phyloP scores from a whole-genome alignment of 2,888 invertebrate genomes.

The Andrena flavipes region DNA sequence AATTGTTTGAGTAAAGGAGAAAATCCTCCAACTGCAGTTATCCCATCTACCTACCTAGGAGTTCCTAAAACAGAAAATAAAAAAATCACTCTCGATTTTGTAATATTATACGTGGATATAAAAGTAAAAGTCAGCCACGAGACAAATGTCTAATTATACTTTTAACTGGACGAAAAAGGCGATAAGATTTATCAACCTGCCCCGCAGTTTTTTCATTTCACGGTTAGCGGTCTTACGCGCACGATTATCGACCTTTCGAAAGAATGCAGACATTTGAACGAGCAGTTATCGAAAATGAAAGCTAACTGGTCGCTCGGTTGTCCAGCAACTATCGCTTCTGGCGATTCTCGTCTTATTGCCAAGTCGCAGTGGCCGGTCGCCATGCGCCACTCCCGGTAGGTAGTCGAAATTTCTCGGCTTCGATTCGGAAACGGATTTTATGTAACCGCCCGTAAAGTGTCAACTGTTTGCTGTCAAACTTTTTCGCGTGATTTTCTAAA shows the following conservation, averaged over 20 bases:
- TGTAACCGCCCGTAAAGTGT: conserved; percentile 47
- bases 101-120: too few relatives aligned
- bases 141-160: conserved; percentile 6
- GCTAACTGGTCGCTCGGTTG: conserved; percentile 55
- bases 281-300: conserved; percentile 71
- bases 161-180: neutral
- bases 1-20: too few relatives aligned
- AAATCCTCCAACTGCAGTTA: too few relatives aligned
- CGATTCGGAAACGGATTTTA: conserved; percentile 52
- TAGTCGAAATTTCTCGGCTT: conserved; percentile 46
- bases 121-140: neutral
- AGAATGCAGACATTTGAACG: conserved; percentile 62
- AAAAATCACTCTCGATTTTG: too few relatives aligned
- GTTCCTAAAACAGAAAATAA: too few relatives aligned
- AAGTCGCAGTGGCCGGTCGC: conserved; percentile 12
- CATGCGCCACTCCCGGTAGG: conserved; percentile 39
- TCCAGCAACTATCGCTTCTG: conserved; percentile 64
- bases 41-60: too few relatives aligned
- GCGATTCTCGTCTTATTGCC: conserved; percentile 55
- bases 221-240: conserved; percentile 35
- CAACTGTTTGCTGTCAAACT: conserved; percentile 19
- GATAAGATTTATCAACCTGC: conserved; percentile 32
- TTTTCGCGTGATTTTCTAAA: conserved; percentile 15
- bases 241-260: conserved; percentile 60
- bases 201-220: conserved; percentile 27